Percentiles rank a stretch among this genome's conserved stretches.
Evolutionary conservation across 2,888 invertebrate genomes (phyloP).

Genomic region (Dusona sp.): DNA sequence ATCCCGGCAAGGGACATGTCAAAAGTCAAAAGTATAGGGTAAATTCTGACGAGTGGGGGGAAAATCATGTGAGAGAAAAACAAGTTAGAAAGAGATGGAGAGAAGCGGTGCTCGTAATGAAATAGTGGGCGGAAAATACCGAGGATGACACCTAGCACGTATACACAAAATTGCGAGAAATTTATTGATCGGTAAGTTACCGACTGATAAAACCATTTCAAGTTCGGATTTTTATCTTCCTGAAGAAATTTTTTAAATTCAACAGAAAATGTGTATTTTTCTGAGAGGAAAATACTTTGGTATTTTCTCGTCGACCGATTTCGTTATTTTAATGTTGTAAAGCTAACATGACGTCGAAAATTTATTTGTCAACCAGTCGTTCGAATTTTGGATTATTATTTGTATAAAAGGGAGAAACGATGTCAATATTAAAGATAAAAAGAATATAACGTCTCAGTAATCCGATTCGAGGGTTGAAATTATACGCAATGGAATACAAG

Average conservation of each 20-base stretch:
- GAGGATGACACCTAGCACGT: not conserved
- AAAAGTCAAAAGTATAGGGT: constrained; percentile 56
- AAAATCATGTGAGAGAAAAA: constrained; percentile 59
- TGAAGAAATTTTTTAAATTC: not conserved
- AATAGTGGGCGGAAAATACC: not conserved
- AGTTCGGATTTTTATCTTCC: not conserved
- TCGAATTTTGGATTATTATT: not conserved
- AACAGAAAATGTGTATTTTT: not conserved
- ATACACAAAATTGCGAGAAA: not conserved
- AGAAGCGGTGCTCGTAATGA: not conserved
- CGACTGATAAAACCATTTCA: not conserved
- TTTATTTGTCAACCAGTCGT: not conserved
- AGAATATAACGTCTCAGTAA: not conserved
- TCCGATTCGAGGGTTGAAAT: not conserved
- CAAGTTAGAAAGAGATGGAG: not conserved
- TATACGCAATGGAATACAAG: not conserved
- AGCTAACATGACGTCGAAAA: not conserved
- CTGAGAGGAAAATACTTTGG: too few relatives aligned
- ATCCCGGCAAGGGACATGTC: constrained; percentile 67
- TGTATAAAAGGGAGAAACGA: not conserved
- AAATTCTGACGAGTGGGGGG: constrained; percentile 37
- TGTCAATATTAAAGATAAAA: not conserved
- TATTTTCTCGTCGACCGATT: not conserved
- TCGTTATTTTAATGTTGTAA: not conserved
- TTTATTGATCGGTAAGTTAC: not conserved